These are phyloP conservation scores for Embiotoca jacksoni DNA, from an alignment of 2,113 vertebrate genomes.

Conservation along the genomic window DNA sequence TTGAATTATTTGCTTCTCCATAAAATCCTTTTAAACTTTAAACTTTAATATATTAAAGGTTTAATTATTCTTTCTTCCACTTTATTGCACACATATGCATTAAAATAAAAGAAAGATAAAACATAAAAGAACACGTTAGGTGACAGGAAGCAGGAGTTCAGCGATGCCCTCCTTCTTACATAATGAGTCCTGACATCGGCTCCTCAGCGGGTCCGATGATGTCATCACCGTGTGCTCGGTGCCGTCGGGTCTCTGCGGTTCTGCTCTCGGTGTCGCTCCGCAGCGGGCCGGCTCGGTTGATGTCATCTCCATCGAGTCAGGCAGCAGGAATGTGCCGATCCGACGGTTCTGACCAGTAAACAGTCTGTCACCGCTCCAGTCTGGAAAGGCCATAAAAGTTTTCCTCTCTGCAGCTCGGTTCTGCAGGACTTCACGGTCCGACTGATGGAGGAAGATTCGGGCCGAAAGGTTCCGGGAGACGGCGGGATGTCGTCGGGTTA, in stretches of 20 bases:
- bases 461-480: background rate
- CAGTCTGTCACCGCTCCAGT: slow-evolving; percentile 50
- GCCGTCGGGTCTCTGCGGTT: background rate
- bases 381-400: slow-evolving; percentile 64
- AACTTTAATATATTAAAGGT: no score
- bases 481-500: background rate
- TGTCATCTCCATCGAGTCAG: slow-evolving; percentile 69
- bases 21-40: no score
- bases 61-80: no score
- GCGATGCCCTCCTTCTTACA: slow-evolving; percentile 33
- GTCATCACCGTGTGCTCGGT: background rate
- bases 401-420: slow-evolving; percentile 10
- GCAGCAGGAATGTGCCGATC: slow-evolving; percentile 67
- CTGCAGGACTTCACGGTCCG: background rate
- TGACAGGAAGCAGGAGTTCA: background rate
- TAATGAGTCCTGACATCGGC: slow-evolving; percentile 35
- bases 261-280: slow-evolving; percentile 4
- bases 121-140: background rate
- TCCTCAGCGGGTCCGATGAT: slow-evolving; percentile 30
- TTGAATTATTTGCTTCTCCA: no score
- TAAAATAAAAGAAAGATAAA: background rate
- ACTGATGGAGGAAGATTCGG: slow-evolving; percentile 1
- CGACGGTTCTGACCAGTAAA: slow-evolving; percentile 60
- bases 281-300: slow-evolving; percentile 23
- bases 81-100: no score